Conservation (phyloP, 1,140 invertebrate genomes). For the Drosophila kanapiae region DNA sequence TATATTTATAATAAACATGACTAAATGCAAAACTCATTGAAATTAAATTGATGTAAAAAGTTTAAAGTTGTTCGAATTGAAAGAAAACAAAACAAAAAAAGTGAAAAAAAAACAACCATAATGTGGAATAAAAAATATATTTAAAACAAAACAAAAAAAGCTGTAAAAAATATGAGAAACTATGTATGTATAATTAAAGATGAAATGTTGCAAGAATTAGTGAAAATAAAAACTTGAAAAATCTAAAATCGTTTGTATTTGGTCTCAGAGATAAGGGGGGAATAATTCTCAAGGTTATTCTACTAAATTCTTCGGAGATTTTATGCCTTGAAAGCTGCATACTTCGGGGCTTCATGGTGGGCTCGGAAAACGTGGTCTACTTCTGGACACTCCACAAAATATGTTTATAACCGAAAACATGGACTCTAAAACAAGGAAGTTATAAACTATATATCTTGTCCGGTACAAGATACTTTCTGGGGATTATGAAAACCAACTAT, state of each 20-base stretch:
- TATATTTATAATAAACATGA: constrained; percentile 46
- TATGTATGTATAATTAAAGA: constrained; percentile 80
- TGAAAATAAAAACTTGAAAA: constrained; percentile 74
- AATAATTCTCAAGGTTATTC: not conserved
- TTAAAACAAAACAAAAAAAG: constrained; percentile 40
- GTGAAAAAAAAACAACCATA: constrained; percentile 26
- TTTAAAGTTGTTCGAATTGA: constrained; percentile 74
- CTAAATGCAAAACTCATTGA: constrained; percentile 62
- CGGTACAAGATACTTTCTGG: too few species aligned
- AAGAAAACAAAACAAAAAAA: constrained; percentile 39
- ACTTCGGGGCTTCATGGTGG: not conserved
- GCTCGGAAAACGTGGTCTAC: not conserved
- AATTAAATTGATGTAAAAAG: constrained; percentile 76
- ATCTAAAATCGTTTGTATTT: not conserved
- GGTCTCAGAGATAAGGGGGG: not conserved
- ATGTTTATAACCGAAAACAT: too few species aligned
- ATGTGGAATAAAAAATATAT: constrained; percentile 44
- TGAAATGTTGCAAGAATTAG: constrained; percentile 79
- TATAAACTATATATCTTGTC: too few species aligned
- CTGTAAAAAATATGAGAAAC: constrained; percentile 77
- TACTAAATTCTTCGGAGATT: not conserved
- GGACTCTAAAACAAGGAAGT: too few species aligned
- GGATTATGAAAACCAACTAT: too few species aligned
- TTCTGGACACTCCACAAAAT: not conserved
- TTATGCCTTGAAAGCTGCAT: not conserved